A percentile compares a stretch with the other conserved stretches of the same genome.
Conservation (phyloP, 2,888 invertebrate genomes). For the Tipula confusa region DNA sequence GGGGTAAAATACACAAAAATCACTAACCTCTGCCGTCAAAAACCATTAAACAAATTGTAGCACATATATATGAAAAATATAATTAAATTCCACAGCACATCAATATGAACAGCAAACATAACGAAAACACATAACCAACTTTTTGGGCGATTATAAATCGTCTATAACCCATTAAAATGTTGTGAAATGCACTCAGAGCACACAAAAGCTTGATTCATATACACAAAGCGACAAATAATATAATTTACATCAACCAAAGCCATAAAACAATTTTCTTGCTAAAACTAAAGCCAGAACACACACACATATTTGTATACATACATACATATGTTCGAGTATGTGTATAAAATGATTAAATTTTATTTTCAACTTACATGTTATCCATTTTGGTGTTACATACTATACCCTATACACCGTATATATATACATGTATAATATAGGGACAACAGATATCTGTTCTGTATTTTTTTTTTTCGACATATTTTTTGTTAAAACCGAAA, state of each 20-base stretch:
- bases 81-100: not conserved
- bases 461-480: not conserved
- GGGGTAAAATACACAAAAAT: too few species aligned
- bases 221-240: not conserved
- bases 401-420: not conserved
- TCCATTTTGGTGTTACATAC: not conserved
- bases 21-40: not conserved
- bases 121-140: not conserved
- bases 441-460: not conserved
- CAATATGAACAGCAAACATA: not conserved
- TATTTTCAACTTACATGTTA: not conserved
- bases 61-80: not conserved
- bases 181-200: not conserved
- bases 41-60: not conserved
- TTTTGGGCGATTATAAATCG: not conserved
- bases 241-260: not conserved
- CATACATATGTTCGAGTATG: not conserved
- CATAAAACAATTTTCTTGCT: not conserved
- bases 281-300: not conserved
- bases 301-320: not conserved
- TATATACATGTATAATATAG: not conserved
- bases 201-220: not conserved
- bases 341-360: constrained; percentile 16
- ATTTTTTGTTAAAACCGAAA: not conserved
- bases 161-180: not conserved